Conservation (phyloP, 2,888 invertebrate genomes). For the Atherix ibis region DNA sequence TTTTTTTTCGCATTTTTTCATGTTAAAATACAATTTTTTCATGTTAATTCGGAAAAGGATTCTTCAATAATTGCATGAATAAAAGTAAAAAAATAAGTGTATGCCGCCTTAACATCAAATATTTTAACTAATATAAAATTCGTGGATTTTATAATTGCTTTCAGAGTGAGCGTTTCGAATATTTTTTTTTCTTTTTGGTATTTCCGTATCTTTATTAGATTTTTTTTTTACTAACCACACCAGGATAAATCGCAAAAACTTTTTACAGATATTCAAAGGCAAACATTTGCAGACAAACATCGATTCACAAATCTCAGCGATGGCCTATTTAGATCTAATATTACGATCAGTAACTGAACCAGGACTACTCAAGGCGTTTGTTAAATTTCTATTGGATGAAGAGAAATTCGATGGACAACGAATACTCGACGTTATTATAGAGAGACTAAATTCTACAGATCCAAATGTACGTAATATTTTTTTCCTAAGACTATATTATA, state of each 20-base stretch:
- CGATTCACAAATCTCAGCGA: conserved; percentile 81
- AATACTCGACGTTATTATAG: conserved; percentile 67
- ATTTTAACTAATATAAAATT: no score
- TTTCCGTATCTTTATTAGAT: no score
- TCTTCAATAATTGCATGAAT: no score
- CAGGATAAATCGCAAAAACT: conserved; percentile 25
- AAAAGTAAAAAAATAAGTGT: no score
- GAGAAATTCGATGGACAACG: conserved; percentile 71
- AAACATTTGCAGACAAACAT: conserved; percentile 61
- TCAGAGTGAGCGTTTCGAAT: no score
- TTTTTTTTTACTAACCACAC: conserved; percentile 21
- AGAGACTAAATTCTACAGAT: conserved; percentile 54
- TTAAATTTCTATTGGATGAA: conserved; percentile 68
- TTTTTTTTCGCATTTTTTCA: no score
- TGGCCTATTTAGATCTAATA: conserved; percentile 83
- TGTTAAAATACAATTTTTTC: no score
- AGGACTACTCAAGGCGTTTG: conserved; percentile 63
- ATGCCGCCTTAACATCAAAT: no score
- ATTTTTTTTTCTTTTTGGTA: no score
- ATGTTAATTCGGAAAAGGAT: no score
- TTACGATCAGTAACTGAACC: conserved; percentile 75
- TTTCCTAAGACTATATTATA: conserved; percentile 2
- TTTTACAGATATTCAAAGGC: conserved; percentile 34
- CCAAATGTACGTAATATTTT: conserved; percentile 58
- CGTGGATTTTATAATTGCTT: no score